These are phyloP conservation scores for Aplocera efformata DNA, from an alignment of 2,888 invertebrate species.

Conservation along the genomic window DNA sequence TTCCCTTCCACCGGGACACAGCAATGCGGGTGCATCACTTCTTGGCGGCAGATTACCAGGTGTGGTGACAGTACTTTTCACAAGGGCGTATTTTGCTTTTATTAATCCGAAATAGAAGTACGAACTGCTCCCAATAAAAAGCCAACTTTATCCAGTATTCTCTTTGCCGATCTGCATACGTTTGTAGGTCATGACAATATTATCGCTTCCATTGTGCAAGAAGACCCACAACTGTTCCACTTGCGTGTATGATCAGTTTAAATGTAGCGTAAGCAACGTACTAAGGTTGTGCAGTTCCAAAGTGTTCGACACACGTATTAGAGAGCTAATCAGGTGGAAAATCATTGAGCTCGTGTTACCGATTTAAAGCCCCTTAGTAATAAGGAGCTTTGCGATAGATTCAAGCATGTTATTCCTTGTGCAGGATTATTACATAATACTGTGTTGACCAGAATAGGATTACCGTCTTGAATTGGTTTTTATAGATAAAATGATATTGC, in stretches of 20 bases:
- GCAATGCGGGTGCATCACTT: too few species aligned
- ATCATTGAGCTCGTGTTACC: constrained; percentile 26
- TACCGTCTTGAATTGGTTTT: too few species aligned
- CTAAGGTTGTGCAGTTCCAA: constrained; percentile 6
- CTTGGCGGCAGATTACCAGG: too few species aligned
- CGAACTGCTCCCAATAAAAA: too few species aligned
- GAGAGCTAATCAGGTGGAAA: constrained; percentile 25
- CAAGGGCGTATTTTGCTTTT: too few species aligned
- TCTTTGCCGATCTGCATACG: neutral
- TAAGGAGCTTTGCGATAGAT: constrained; percentile 10
- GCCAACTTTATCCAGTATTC: too few species aligned
- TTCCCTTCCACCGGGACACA: too few species aligned
- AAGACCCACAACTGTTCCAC: neutral
- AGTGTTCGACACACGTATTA: constrained; percentile 10
- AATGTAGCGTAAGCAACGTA: constrained; percentile 10
- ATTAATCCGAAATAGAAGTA: too few species aligned
- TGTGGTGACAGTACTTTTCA: too few species aligned
- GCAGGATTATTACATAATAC: neutral
- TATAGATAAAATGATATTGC: too few species aligned
- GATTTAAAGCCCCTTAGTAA: neutral
- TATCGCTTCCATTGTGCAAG: neutral
- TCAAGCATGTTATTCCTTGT: constrained; percentile 1
- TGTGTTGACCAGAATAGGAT: too few species aligned
- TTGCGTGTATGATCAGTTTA: too few species aligned
- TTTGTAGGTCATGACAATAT: neutral